phyloP scores from a whole-genome alignment of 2,888 invertebrate species.

The Pegoplata infirma region DNA sequence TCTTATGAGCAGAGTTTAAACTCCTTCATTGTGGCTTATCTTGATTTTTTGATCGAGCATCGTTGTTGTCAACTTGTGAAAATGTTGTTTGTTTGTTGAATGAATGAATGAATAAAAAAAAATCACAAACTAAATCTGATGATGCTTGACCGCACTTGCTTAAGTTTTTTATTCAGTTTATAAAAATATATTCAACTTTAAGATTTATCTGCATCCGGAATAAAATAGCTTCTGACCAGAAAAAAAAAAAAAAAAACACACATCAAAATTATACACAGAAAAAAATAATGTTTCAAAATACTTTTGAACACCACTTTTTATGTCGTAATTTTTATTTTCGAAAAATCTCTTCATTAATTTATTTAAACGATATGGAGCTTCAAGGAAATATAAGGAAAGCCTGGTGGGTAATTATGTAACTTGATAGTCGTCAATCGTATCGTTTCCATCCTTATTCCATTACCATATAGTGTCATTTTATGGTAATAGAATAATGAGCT shows the following conservation, averaged over 20 bases:
- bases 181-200: constrained; percentile 52
- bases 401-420: too few relatives aligned
- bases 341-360: too few relatives aligned
- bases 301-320: too few relatives aligned
- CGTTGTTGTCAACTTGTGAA: constrained; percentile 64
- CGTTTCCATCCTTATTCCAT: too few relatives aligned
- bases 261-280: not conserved
- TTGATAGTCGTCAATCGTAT: too few relatives aligned
- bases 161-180: constrained; percentile 15
- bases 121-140: constrained; percentile 16
- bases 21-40: constrained; percentile 57
- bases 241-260: constrained; percentile 2
- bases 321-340: too few relatives aligned
- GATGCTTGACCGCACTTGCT: constrained; percentile 54
- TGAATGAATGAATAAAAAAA: constrained; percentile 28
- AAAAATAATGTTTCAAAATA: too few relatives aligned
- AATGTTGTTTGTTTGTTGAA: constrained; percentile 52
- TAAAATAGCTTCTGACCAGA: constrained; percentile 51
- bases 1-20: constrained; percentile 27
- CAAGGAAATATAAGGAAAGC: too few relatives aligned
- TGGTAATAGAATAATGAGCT: too few relatives aligned
- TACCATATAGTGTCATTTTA: too few relatives aligned
- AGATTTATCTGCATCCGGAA: constrained; percentile 67
- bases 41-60: constrained; percentile 63
- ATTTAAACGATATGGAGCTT: too few relatives aligned